phyloP scores from a whole-genome alignment of 2,888 invertebrate genomes.

The Idaea aversata region DNA sequence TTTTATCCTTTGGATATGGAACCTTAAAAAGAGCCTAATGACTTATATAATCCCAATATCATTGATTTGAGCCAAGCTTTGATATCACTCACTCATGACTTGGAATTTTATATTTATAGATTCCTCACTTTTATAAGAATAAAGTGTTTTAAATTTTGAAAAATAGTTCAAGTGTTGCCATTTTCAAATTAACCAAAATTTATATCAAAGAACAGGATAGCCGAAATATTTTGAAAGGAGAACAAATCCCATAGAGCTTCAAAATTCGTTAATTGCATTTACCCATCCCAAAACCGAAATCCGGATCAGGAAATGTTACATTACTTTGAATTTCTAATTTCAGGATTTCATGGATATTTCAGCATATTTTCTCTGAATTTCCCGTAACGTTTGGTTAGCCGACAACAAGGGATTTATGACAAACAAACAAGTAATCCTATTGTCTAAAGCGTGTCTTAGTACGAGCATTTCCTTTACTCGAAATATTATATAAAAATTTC shows the following conservation, averaged over 20 bases:
- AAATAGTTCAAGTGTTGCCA: too few species aligned
- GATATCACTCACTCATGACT: too few species aligned
- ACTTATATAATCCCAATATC: too few species aligned
- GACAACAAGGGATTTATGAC: neutral
- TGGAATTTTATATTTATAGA: too few species aligned
- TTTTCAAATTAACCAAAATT: too few species aligned
- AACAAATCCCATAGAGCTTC: neutral
- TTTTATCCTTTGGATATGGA: too few species aligned
- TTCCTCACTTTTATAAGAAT: too few species aligned
- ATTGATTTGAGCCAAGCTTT: too few species aligned
- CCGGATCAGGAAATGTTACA: neutral
- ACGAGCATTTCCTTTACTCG: neutral
- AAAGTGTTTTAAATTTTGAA: too few species aligned
- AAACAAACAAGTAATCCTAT: neutral
- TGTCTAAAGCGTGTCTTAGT: neutral
- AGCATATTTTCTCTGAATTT: neutral
- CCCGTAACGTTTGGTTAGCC: neutral
- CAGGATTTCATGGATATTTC: neutral
- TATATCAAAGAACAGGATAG: too few species aligned
- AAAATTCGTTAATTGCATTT: neutral
- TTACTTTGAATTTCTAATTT: neutral
- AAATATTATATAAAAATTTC: neutral
- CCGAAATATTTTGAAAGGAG: neutral
- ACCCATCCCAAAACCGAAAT: neutral
- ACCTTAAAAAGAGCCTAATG: too few species aligned